Percentiles rank a stretch among this genome's conserved stretches.
phyloP scores from a whole-genome alignment of 2,113 vertebrate genomes.

The Platysternon megacephalum region DNA sequence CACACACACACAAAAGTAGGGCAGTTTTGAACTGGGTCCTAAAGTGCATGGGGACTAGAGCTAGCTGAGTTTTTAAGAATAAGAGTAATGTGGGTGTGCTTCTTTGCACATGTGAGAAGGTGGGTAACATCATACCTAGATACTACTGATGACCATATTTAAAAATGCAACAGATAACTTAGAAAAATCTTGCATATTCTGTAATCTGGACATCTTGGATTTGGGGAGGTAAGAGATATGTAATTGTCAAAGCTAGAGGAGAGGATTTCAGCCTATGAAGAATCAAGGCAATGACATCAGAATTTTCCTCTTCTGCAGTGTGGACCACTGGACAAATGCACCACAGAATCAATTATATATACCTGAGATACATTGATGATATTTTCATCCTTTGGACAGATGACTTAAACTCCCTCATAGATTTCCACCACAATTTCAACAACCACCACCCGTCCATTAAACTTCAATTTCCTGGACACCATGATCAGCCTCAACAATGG shows the following conservation, averaged over 20 bases:
- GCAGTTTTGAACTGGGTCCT: fast-evolving
- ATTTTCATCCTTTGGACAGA: not conserved
- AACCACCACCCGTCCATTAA: not conserved
- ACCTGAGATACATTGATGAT: not conserved
- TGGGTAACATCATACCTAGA: not conserved
- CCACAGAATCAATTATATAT: not conserved
- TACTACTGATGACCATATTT: fast-evolving
- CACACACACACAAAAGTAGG: too few species aligned
- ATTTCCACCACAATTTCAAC: too few species aligned
- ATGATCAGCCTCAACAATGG: not conserved
- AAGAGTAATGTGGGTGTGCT: fast-evolving
- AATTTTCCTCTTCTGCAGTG: not conserved
- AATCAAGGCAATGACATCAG: not conserved
- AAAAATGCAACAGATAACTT: fast-evolving
- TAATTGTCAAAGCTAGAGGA: too few species aligned
- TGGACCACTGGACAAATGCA: not conserved
- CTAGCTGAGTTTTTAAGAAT: too few species aligned
- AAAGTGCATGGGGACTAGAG: not conserved
- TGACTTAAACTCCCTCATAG: not conserved
- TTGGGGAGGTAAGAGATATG: too few species aligned
- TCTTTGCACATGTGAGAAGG: fast-evolving
- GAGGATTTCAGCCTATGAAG: too few species aligned
- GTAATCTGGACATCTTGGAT: too few species aligned
- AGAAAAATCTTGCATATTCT: fast-evolving
- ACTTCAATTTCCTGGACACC: not conserved